phyloP scores from a whole-genome alignment of 1,140 invertebrate genomes.

The Hycleus phaleratus region DNA sequence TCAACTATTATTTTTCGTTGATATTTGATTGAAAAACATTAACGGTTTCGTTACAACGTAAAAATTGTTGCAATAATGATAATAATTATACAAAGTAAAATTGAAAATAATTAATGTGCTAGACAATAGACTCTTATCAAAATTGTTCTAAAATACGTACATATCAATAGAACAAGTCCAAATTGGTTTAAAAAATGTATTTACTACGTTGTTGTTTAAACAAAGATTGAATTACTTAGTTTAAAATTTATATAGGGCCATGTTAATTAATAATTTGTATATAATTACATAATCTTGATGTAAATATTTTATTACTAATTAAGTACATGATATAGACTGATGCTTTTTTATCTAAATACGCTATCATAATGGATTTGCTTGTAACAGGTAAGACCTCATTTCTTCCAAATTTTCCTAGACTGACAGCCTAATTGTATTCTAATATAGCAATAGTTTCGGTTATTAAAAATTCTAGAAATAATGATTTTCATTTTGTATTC shows the following conservation, averaged over 20 bases:
- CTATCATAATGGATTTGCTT: constrained; percentile 11
- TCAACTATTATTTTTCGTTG: constrained; percentile 4
- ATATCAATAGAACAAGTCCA: constrained; percentile 12
- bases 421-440: not conserved
- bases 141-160: constrained; percentile 10
- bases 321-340: constrained; percentile 24
- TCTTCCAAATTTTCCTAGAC: not conserved
- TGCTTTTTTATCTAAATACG: constrained; percentile 22
- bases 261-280: constrained; percentile 5
- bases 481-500: constrained; percentile 14
- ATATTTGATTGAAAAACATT: constrained; percentile 5
- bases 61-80: not conserved
- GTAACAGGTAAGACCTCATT: not conserved
- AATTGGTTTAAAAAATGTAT: not conserved
- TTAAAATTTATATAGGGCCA: not conserved
- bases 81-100: not conserved
- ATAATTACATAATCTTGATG: constrained; percentile 9
- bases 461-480: not conserved
- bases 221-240: constrained; percentile 1
- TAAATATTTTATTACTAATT: constrained; percentile 12
- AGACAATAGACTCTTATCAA: constrained; percentile 13
- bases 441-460: not conserved
- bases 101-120: constrained; percentile 5
- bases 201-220: too few relatives aligned
- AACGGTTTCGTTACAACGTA: not conserved